A percentile compares a stretch with the other conserved stretches of the same genome.
Evolutionary conservation across 2,888 invertebrate genomes (phyloP).

Genomic region (Rhabditoides inermis): DNA sequence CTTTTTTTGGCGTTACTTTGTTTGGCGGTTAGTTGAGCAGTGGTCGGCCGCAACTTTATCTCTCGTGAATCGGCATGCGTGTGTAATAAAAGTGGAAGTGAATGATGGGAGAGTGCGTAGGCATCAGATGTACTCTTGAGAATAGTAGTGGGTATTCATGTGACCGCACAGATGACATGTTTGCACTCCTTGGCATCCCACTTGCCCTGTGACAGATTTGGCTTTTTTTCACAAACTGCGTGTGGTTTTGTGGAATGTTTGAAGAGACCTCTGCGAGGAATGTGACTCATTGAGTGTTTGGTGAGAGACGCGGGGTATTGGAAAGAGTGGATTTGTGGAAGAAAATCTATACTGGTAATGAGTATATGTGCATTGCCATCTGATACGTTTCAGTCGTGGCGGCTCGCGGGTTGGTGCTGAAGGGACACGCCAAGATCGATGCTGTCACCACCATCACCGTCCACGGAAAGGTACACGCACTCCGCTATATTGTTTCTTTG

Average conservation of each 20-base stretch:
- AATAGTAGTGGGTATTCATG: no score
- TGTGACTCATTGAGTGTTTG: neutral
- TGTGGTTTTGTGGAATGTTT: no score
- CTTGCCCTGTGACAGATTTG: no score
- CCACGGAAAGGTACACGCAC: conserved; percentile 8
- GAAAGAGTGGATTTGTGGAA: neutral
- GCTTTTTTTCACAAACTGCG: no score
- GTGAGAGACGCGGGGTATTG: neutral
- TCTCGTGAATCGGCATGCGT: neutral
- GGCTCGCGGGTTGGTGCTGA: conserved; percentile 35
- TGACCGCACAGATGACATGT: no score
- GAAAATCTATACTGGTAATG: no score
- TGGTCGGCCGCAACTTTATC: neutral
- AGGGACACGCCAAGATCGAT: conserved; percentile 31
- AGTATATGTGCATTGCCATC: no score
- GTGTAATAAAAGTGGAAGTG: neutral
- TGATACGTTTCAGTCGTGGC: conserved; percentile 36
- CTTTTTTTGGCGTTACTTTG: neutral
- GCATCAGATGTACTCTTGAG: neutral
- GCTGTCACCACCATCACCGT: conserved; percentile 18
- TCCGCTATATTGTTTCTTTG: no score
- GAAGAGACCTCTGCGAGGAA: neutral
- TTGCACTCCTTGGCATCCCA: no score
- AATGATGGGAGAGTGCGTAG: neutral
- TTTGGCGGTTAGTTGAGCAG: no score